Evolutionary conservation across 2,113 vertebrate species (phyloP).

Genomic region (Atherinomorus stipes): DNA sequence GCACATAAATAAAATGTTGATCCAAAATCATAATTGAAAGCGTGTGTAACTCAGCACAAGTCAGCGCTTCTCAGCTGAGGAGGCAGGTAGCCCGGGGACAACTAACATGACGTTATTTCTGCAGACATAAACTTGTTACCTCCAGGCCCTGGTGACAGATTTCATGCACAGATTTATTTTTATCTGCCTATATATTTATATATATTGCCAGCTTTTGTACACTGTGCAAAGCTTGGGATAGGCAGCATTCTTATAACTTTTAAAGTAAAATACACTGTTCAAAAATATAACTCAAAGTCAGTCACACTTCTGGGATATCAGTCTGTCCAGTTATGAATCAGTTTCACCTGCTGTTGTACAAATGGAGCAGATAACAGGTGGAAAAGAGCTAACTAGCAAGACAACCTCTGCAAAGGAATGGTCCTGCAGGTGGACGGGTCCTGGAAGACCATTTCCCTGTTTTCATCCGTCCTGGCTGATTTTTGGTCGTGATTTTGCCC

Average conservation of each 20-base stretch:
- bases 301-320: too few relatives aligned
- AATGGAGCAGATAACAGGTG: too few relatives aligned
- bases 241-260: neutral
- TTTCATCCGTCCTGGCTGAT: too few relatives aligned
- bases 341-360: too few relatives aligned
- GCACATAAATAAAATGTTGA: slow-evolving; percentile 26
- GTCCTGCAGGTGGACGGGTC: too few relatives aligned
- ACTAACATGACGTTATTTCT: slow-evolving; percentile 2
- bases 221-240: neutral
- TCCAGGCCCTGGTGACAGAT: neutral
- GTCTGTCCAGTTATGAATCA: too few relatives aligned
- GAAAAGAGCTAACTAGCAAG: too few relatives aligned
- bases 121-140: neutral
- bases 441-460: too few relatives aligned
- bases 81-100: slow-evolving; percentile 17
- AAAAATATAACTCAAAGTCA: too few relatives aligned
- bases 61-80: slow-evolving; percentile 2
- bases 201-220: neutral
- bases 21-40: slow-evolving; percentile 43
- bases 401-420: too few relatives aligned
- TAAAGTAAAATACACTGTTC: too few relatives aligned
- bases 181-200: neutral
- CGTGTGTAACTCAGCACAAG: slow-evolving; percentile 17
- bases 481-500: too few relatives aligned
- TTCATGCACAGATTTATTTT: slow-evolving; percentile 15